Conservation (phyloP, 2,797 vertebrate species). For the Danio aesculapii region DNA sequence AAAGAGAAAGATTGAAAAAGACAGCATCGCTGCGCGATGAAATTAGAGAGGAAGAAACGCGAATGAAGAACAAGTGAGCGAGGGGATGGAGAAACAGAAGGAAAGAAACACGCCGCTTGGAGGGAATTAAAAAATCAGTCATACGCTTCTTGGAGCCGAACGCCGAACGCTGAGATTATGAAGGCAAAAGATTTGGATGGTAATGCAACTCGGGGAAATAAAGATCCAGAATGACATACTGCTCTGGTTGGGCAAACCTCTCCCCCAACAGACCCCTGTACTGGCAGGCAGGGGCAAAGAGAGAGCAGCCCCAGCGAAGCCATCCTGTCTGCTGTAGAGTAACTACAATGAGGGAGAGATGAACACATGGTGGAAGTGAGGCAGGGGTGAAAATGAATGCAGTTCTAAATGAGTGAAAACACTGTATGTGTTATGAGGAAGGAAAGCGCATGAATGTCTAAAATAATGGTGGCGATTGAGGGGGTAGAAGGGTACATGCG, state of each 20-base stretch:
- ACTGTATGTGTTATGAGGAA: slow-evolving; percentile 50
- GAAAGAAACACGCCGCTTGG: slow-evolving; percentile 58
- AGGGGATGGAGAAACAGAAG: slow-evolving; percentile 60
- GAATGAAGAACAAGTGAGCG: slow-evolving; percentile 57
- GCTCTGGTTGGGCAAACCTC: slow-evolving; percentile 58
- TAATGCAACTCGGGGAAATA: slow-evolving; percentile 60
- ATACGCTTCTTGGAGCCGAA: slow-evolving; percentile 64
- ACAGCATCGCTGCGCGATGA: slow-evolving; percentile 34
- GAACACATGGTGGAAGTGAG: slow-evolving; percentile 61
- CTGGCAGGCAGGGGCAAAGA: slow-evolving; percentile 58
- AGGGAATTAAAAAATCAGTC: slow-evolving; percentile 68
- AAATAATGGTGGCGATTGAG: not conserved
- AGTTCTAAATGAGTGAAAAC: slow-evolving; percentile 53
- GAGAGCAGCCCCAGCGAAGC: slow-evolving; percentile 54
- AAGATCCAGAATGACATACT: slow-evolving; percentile 54
- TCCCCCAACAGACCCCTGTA: slow-evolving; percentile 56
- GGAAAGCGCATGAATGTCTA: slow-evolving; percentile 38
- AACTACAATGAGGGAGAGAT: slow-evolving; percentile 57
- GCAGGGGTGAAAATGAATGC: slow-evolving; percentile 58
- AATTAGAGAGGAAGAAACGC: slow-evolving; percentile 49
- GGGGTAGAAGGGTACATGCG: too few species aligned
- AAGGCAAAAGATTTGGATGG: slow-evolving; percentile 62
- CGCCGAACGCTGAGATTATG: slow-evolving; percentile 59
- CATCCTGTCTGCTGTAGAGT: slow-evolving; percentile 44
- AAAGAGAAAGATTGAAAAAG: slow-evolving; percentile 49